Evolutionary conservation across 2,797 vertebrate species (phyloP), one percentile per base, ranked within the genome.

Genomic region (Nasua narica): DNA sequence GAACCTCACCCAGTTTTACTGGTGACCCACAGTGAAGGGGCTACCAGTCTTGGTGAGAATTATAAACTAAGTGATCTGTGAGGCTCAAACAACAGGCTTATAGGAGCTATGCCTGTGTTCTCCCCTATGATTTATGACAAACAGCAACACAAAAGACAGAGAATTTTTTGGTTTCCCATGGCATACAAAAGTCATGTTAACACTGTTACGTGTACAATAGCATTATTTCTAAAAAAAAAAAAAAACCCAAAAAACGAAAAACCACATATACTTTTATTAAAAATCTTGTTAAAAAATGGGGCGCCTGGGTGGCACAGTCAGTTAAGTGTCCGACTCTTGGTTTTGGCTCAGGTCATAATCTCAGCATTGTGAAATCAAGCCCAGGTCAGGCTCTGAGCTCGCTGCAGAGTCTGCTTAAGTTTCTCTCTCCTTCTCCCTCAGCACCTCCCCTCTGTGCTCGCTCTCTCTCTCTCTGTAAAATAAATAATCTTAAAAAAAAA

Each of bases 381-480:
- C n/a, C 4, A 1, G 62, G 16, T 67, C 62, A n/a, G 62, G n/a
- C 16, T 67, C n/a, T 67, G 32, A 67, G 32, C n/a, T 67, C n/a
- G 19, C 32, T 8, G 3, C 16, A 9, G 27, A 62, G 8, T 10
- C 18, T 19, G n/a, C 62, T 35, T 19, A 67, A 67, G 32, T 67
- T 67, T 67, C 62, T 67, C 8, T 35, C 18, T 18, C 62, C 62
- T n/a, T 35, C 62, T 67, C 62, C n/a, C n/a, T 35, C 10, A 18
- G 16, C 62, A 8, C 16, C 16, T 19, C 62, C 16, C 16, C 62
- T 35, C n/a, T 35, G 16, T 65, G 7, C 0, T 1, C 14, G 1
- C 18, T 67, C 32, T 35, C 62, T 67, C 62, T 35, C n/a, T 67
- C 16, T 67, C 62, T 62, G 29, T 32, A 32, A 62, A 62, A 62